Base-by-base conservation (phyloP, 2,888 invertebrate species). In the Epistrophella euchroma region DNA sequence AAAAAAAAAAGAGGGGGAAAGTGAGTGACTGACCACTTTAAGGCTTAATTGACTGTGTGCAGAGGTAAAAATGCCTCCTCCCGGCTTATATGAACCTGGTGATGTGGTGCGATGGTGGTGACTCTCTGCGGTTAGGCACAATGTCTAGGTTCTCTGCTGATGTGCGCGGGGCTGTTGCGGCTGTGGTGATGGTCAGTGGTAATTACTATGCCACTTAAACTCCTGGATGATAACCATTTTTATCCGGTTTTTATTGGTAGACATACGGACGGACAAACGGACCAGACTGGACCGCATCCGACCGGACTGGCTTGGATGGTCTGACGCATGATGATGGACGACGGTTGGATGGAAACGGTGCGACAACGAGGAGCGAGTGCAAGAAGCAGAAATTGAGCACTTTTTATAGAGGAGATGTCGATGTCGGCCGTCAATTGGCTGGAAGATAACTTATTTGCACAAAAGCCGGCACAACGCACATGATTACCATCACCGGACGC, bases 381-480 rank as follows among this genome's bases (percentile, higher is more conserved):
- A 32, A 32, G 43, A 13, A 47, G 10, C 17, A 17, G 17, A 64
- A 66, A 47, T n/a, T 66, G 7, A 47, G 47, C 71, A 80, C 55
- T 70, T 52, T 52, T 17, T 5, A 40, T 70, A 73, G 74, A 77
- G 73, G 28, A 78, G 76, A 77, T 78, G 81, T 86, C 81, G 86
- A 86, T 86, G 82, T 82, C 78, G 77, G 86, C 28, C 86, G 81
- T 86, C 86, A 86, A 86, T 82, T 78, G 77, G 70, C 25, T 71
- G 25, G 74, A 78, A 82, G 86, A 86, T 86, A 86, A 86, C 86
- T 82, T 86, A 86, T 82, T 86, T 78, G 82, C 86, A 86, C 86
- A 82, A 71, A 73, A 56, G 52, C 72, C 66, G 47, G 47, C 66
- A 62, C 9, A 43, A 60, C 60, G 58, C 40, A 75, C 84, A 73